Evolutionary conservation across 2,888 invertebrate genomes (phyloP).

Genomic region (Chymomyza caudatula): DNA sequence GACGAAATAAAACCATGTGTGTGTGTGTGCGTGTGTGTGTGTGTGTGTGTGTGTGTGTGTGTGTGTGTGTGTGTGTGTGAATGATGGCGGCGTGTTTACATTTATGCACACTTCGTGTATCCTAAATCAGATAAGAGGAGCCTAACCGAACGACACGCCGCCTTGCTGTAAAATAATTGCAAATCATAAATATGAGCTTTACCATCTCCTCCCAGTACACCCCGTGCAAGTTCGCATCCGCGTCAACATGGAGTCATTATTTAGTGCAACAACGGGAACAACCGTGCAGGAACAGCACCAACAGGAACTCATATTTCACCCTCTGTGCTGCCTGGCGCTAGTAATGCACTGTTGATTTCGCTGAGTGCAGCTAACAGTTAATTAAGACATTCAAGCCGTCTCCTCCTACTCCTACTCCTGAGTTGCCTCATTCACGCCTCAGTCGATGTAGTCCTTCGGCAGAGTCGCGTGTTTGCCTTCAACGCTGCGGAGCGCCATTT

Average conservation of each 20-base stretch:
- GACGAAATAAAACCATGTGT: background rate
- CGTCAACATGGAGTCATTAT: conserved; percentile 49
- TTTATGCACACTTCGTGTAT: conserved; percentile 53
- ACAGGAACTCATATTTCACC: background rate
- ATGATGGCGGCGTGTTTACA: conserved; percentile 27
- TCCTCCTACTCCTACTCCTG: background rate
- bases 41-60: conserved; percentile 5
- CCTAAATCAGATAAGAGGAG: conserved; percentile 55
- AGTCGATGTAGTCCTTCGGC: conserved; percentile 5
- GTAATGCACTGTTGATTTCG: conserved; percentile 27
- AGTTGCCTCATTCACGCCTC: conserved; percentile 10
- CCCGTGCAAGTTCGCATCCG: conserved; percentile 10
- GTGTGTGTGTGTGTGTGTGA: conserved; percentile 11
- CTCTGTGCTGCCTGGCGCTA: background rate
- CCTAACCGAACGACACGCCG: conserved; percentile 3
- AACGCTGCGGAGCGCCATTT: conserved; percentile 33
- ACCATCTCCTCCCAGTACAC: background rate
- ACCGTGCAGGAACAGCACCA: background rate
- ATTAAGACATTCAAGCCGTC: conserved; percentile 62
- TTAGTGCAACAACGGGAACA: conserved; percentile 39
- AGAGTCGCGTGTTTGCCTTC: conserved; percentile 54
- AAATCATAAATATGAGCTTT: conserved; percentile 59
- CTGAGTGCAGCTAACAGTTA: conserved; percentile 61
- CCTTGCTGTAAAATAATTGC: conserved; percentile 54
- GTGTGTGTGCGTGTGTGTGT: conserved; percentile 9